phyloP scores from a whole-genome alignment of 1,140 invertebrate genomes.

The Drosophila setifemur region DNA sequence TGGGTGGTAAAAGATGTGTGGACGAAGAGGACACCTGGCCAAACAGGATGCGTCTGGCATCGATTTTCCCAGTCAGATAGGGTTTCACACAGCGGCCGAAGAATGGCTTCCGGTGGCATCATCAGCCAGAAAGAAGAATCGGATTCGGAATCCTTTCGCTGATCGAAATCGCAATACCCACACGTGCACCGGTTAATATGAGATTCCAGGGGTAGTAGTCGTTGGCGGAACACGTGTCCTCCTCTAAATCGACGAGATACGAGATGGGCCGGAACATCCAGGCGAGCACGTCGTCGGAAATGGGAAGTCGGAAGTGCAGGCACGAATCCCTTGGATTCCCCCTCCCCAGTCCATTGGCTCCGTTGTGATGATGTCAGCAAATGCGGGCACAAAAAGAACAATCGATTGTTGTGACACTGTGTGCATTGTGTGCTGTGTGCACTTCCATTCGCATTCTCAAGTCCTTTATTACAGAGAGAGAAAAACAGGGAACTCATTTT shows the following conservation, averaged over 20 bases:
- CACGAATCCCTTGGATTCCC: neutral
- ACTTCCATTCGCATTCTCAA: constrained; percentile 3
- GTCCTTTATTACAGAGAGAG: neutral
- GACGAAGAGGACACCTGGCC: neutral
- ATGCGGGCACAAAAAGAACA: constrained; percentile 73
- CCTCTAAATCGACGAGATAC: constrained; percentile 40
- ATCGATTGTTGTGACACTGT: constrained; percentile 78
- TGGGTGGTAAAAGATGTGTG: neutral
- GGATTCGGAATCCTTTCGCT: constrained; percentile 53
- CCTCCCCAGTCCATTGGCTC: neutral
- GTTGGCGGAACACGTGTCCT: constrained; percentile 61
- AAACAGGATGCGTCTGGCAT: constrained; percentile 54
- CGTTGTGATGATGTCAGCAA: constrained; percentile 69
- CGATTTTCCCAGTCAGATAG: constrained; percentile 77
- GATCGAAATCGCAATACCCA: constrained; percentile 39
- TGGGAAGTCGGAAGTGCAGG: constrained; percentile 64
- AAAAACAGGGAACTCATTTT: no score
- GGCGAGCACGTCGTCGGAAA: constrained; percentile 57
- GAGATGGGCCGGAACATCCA: constrained; percentile 34
- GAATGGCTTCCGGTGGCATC: constrained; percentile 50
- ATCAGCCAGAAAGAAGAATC: no score
- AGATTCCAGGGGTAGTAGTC: constrained; percentile 45
- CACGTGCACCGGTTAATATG: constrained; percentile 54
- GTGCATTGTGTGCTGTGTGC: constrained; percentile 48
- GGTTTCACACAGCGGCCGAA: constrained; percentile 56